phyloP scores from a whole-genome alignment of 2,113 vertebrate genomes.

The Lynx canadensis region DNA sequence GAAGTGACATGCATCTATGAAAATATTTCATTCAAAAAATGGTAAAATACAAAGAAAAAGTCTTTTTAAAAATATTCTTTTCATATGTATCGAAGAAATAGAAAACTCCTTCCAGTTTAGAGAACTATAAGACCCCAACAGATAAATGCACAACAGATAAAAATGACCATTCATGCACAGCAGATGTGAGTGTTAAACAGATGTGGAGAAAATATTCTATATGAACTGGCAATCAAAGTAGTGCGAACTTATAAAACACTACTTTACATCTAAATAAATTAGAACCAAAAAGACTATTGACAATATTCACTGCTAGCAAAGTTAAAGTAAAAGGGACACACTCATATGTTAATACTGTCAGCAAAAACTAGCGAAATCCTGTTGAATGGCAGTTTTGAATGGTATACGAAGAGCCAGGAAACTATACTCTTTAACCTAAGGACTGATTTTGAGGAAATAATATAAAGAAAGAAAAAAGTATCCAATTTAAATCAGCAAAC shows the following conservation, averaged over 20 bases:
- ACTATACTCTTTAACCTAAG: neutral
- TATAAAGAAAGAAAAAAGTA: conserved; percentile 17
- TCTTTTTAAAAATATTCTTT: neutral
- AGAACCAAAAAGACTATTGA: neutral
- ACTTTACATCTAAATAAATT: conserved; percentile 40
- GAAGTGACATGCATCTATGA: neutral
- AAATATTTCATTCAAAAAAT: conserved; percentile 10
- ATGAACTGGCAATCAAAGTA: neutral
- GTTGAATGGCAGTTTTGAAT: neutral
- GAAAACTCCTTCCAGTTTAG: neutral
- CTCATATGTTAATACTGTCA: neutral
- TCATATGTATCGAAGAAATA: neutral
- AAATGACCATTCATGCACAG: conserved; percentile 15
- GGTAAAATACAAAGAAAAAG: conserved; percentile 19
- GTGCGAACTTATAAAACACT: conserved; percentile 21
- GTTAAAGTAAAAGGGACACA: neutral
- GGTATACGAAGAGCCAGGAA: neutral
- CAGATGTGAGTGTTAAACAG: neutral
- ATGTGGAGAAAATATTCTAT: conserved; percentile 21
- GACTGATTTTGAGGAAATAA: neutral
- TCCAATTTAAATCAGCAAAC: conserved; percentile 20
- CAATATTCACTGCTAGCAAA: neutral
- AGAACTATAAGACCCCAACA: neutral
- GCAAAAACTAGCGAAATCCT: neutral
- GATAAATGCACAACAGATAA: neutral